These are phyloP conservation scores for Anabacerthia variegaticeps DNA, from an alignment of 2,797 vertebrate species.

Conservation along the genomic window DNA sequence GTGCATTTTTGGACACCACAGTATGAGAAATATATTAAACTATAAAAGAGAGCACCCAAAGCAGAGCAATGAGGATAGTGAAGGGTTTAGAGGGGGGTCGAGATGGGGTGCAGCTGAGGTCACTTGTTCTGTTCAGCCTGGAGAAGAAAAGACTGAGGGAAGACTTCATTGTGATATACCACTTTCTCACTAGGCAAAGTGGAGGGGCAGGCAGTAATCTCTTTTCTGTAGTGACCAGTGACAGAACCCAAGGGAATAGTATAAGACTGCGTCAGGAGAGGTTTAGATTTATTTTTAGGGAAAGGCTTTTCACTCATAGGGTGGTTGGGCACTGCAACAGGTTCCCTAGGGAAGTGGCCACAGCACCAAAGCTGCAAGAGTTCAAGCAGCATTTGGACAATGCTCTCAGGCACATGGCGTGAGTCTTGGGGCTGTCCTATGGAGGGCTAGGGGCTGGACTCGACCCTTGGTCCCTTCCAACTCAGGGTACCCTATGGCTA, in stretches of 20 bases:
- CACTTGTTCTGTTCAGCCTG: neutral
- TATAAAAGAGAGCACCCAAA: neutral
- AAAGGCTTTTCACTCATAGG: neutral
- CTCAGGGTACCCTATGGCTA: neutral
- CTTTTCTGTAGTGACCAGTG: neutral
- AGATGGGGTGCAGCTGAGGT: neutral
- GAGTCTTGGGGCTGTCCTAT: neutral
- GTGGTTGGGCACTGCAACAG: neutral
- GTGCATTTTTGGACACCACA: neutral
- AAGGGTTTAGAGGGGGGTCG: neutral
- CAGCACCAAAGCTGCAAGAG: neutral
- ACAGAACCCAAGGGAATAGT: neutral
- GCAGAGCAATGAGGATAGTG: neutral
- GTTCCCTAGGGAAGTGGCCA: neutral
- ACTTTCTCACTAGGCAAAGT: neutral
- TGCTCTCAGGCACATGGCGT: accelerated
- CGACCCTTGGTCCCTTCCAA: neutral
- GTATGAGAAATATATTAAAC: neutral
- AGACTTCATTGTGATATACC: neutral
- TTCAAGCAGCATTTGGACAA: neutral
- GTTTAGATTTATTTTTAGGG: neutral
- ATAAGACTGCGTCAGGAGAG: neutral
- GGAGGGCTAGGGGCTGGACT: neutral
- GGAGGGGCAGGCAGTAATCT: neutral
- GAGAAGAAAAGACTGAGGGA: neutral